These are phyloP conservation scores for Ptychobarbus kaznakovi DNA, from an alignment of 2,797 vertebrate genomes.

Conservation along the genomic window DNA sequence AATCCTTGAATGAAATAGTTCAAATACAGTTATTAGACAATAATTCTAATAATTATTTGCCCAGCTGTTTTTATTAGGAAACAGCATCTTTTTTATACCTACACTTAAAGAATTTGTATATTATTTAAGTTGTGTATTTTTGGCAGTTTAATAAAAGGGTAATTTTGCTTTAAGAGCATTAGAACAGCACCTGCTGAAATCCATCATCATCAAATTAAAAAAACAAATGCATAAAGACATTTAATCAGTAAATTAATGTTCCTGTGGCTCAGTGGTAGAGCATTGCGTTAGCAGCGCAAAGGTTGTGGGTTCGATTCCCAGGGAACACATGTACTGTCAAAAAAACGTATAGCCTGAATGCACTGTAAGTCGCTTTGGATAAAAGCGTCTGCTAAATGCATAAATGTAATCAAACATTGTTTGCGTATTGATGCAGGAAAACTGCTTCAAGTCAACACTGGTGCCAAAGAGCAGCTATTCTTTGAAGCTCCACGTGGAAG, in stretches of 20 bases:
- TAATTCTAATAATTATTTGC: too few species aligned
- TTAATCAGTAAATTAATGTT: not conserved
- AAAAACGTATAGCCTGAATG: too few species aligned
- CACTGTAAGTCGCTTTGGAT: too few species aligned
- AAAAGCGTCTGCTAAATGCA: too few species aligned
- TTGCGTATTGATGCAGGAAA: conserved; percentile 81
- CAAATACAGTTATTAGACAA: not conserved
- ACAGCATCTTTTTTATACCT: not conserved
- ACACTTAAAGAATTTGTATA: not conserved
- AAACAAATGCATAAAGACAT: not conserved
- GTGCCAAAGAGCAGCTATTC: conserved; percentile 94
- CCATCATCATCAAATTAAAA: not conserved
- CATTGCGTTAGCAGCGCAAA: too few species aligned
- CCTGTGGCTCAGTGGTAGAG: too few species aligned
- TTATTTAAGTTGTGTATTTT: not conserved
- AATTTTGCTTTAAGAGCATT: not conserved
- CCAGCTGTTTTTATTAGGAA: too few species aligned
- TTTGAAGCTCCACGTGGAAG: conserved; percentile 96
- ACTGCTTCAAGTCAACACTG: conserved; percentile 95
- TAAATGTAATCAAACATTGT: not conserved
- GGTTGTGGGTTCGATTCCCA: too few species aligned
- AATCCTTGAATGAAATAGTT: not conserved
- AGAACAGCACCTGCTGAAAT: not conserved
- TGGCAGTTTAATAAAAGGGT: not conserved
- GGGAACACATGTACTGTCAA: too few species aligned